phyloP scores from a whole-genome alignment of 2,113 vertebrate species.

The Siniperca chuatsi region DNA sequence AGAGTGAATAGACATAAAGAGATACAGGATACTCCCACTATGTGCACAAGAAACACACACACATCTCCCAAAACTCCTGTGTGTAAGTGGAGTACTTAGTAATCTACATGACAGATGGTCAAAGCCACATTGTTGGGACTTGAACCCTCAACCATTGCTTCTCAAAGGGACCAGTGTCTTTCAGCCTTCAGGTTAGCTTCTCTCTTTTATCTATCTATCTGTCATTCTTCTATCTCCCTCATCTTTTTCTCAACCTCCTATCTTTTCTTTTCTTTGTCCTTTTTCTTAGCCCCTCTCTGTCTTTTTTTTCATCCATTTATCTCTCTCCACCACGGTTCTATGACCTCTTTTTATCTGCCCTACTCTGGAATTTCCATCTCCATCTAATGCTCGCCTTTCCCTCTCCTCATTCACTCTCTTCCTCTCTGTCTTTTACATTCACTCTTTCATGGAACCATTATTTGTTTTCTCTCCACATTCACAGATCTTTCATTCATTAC shows the following conservation, averaged over 20 bases:
- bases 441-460: constrained; percentile 31
- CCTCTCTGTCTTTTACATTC: constrained; percentile 23
- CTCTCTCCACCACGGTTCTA: constrained; percentile 27
- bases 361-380: constrained; percentile 50
- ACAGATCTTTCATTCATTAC: constrained; percentile 50
- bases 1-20: constrained; percentile 15
- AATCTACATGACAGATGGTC: constrained; percentile 71
- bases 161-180: constrained; percentile 73
- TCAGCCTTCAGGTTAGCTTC: constrained; percentile 57
- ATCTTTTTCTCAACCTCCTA: constrained; percentile 41
- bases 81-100: constrained; percentile 51
- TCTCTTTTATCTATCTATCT: constrained; percentile 52
- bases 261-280: constrained; percentile 33
- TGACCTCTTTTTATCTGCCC: constrained; percentile 54
- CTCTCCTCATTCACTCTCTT: constrained; percentile 10
- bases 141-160: constrained; percentile 67
- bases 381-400: constrained; percentile 14
- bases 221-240: constrained; percentile 46
- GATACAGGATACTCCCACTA: constrained; percentile 37
- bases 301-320: constrained; percentile 46
- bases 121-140: constrained; percentile 73
- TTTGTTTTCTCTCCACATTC: constrained; percentile 46
- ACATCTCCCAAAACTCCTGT: constrained; percentile 32
- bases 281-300: constrained; percentile 12
- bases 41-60: constrained; percentile 14